These are phyloP conservation scores for Eolophus roseicapilla DNA, from an alignment of 2,113 vertebrate species.

Conservation along the genomic window DNA sequence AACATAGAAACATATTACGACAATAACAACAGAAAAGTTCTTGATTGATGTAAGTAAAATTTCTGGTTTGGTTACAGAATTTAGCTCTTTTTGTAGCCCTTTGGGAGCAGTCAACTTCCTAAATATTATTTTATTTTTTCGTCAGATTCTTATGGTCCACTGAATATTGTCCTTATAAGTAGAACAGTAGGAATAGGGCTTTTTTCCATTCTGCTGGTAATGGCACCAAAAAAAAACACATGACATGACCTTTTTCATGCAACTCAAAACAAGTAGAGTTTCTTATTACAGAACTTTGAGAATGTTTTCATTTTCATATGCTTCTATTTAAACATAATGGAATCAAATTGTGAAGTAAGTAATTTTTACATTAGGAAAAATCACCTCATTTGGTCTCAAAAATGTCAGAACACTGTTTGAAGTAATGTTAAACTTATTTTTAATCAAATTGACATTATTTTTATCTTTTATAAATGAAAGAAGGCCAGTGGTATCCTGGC, in stretches of 20 bases:
- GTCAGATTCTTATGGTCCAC: background rate
- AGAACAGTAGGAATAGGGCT: background rate
- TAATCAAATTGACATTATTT: background rate
- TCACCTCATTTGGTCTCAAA: background rate
- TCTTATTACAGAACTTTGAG: background rate
- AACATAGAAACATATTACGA: background rate
- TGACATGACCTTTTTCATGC: background rate
- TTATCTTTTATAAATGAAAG: background rate
- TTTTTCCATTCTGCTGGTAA: background rate
- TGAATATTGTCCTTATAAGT: background rate
- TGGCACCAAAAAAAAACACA: background rate
- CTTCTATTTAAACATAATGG: background rate
- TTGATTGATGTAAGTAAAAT: background rate
- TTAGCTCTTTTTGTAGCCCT: background rate
- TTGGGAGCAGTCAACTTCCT: background rate
- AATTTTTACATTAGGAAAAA: background rate
- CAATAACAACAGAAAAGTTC: background rate
- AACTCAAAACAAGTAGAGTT: background rate
- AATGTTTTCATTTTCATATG: background rate
- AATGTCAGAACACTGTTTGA: background rate
- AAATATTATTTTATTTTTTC: background rate
- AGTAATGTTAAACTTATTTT: background rate
- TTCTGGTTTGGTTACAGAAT: background rate
- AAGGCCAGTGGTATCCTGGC: background rate
- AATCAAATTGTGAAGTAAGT: background rate